A percentile compares a stretch with the other conserved stretches of the same genome.
These are phyloP conservation scores for Simalia tracyae DNA, from an alignment of 2,797 vertebrate genomes.

Conservation along the genomic window DNA sequence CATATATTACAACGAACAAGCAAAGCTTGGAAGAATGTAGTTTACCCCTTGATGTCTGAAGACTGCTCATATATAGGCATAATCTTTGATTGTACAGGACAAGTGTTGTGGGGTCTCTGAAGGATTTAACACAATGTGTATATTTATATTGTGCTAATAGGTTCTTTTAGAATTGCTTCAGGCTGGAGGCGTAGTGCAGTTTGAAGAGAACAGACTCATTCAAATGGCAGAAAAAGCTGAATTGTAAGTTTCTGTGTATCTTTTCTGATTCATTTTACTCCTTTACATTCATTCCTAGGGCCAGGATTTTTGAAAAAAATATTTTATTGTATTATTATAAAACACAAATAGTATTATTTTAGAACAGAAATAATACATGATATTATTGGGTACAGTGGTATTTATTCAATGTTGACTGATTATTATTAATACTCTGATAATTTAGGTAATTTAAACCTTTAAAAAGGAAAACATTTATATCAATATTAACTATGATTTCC, in stretches of 20 bases:
- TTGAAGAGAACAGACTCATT: slow-evolving; percentile 88
- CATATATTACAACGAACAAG: not conserved
- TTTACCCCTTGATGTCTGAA: not conserved
- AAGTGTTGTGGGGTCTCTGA: not conserved
- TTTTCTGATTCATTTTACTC: not conserved
- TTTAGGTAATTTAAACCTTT: not conserved
- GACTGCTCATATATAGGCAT: not conserved
- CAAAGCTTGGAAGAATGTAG: not conserved
- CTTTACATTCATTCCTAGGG: not conserved
- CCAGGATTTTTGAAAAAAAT: not conserved
- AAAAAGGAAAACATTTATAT: not conserved
- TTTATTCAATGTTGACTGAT: not conserved
- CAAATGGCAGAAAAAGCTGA: slow-evolving; percentile 91
- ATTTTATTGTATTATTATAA: not conserved
- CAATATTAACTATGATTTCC: not conserved
- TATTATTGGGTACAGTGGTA: not conserved
- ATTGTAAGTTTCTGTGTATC: slow-evolving; percentile 82
- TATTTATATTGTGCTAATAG: slow-evolving; percentile 68
- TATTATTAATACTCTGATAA: not conserved
- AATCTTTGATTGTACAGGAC: not conserved
- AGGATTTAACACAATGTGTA: slow-evolving; percentile 3
- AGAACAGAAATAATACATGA: not conserved
- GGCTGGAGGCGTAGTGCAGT: slow-evolving; percentile 91
- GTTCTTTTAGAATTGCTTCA: slow-evolving; percentile 93
- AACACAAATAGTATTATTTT: not conserved